Conservation (phyloP, 2,113 vertebrate species). For the Rafetus swinhoei region DNA sequence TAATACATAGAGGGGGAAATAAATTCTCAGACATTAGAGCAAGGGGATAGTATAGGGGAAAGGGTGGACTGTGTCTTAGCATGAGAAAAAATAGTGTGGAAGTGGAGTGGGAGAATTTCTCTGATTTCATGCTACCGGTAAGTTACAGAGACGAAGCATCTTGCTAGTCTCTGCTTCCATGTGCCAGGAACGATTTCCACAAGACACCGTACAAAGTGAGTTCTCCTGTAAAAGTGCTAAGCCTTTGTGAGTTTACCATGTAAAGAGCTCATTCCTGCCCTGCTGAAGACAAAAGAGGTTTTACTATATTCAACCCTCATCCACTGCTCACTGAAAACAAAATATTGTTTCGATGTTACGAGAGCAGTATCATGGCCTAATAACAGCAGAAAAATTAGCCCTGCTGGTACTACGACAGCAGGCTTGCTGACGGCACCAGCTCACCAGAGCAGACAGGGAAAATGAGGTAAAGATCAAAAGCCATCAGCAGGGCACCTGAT, state of each 20-base stretch:
- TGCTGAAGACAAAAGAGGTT: not conserved
- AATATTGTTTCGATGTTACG: not conserved
- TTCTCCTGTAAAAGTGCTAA: not conserved
- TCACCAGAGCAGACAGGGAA: not conserved
- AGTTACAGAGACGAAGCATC: not conserved
- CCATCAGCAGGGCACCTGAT: not conserved
- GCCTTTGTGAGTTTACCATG: not conserved
- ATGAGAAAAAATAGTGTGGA: not conserved
- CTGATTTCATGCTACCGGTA: not conserved
- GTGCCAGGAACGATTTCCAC: not conserved
- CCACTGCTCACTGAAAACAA: not conserved
- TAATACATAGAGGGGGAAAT: not conserved
- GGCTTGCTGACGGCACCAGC: too few species aligned
- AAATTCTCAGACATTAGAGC: not conserved
- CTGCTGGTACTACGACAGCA: not conserved
- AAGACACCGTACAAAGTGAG: not conserved
- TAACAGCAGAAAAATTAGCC: not conserved
- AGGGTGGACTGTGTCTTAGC: not conserved
- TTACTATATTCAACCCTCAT: not conserved
- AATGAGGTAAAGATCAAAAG: not conserved
- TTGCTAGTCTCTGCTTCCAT: not conserved
- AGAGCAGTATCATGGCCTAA: not conserved
- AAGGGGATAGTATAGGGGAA: not conserved
- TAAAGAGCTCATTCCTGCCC: not conserved
- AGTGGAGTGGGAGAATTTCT: not conserved